A percentile compares a stretch with the other conserved stretches of the same genome.
These are phyloP conservation scores for Tetropium fuscum DNA, from an alignment of 2,888 invertebrate genomes.

Conservation along the genomic window DNA sequence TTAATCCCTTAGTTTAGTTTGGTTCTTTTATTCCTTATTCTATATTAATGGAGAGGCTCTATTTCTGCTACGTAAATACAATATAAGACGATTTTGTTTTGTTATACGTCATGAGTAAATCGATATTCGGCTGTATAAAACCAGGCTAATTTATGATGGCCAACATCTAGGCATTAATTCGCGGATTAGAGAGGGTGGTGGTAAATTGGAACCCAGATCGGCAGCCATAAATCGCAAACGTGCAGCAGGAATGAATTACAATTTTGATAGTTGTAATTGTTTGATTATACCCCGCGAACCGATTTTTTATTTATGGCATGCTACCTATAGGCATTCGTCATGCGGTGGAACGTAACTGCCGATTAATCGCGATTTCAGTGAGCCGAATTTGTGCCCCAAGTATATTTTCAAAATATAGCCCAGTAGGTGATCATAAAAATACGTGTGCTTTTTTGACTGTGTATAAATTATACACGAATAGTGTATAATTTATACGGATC, in stretches of 20 bases:
- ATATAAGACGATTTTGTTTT: no score
- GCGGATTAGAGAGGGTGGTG: conserved; percentile 35
- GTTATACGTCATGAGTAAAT: no score
- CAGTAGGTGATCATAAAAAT: no score
- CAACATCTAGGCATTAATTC: conserved; percentile 52
- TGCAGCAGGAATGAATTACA: conserved; percentile 60
- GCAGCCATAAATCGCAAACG: conserved; percentile 48
- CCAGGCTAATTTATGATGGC: conserved; percentile 36
- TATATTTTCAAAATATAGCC: background rate
- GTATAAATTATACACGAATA: no score
- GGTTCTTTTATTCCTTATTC: no score
- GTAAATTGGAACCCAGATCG: conserved; percentile 38
- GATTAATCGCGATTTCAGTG: background rate
- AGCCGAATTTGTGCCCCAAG: background rate
- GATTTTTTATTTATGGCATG: conserved; percentile 27
- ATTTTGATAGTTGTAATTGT: conserved; percentile 61
- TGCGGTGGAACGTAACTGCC: background rate
- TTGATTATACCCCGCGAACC: conserved; percentile 58
- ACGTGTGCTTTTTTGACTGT: no score
- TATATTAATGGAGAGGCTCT: no score
- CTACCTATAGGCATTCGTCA: conserved; percentile 10
- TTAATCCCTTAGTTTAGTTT: no score
- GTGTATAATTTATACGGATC: no score
- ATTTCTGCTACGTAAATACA: no score
- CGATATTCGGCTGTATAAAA: conserved; percentile 2